A percentile compares a stretch with the other conserved stretches of the same genome.
These are phyloP conservation scores for Gonioctena quinquepunctata DNA, from an alignment of 1,140 invertebrate species.

Conservation along the genomic window DNA sequence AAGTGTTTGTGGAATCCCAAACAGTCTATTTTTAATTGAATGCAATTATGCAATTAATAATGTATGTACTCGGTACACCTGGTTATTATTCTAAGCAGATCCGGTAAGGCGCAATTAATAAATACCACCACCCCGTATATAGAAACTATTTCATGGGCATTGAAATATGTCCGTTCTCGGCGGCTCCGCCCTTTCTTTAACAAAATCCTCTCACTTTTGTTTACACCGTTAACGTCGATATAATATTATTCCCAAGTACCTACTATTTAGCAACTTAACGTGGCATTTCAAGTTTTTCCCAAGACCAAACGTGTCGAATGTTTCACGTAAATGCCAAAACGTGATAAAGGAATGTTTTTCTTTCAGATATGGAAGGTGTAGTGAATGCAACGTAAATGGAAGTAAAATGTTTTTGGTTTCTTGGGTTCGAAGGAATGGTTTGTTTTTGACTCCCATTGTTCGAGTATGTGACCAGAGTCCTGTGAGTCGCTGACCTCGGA, in stretches of 20 bases:
- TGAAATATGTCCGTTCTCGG: background rate
- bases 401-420: background rate
- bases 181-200: background rate
- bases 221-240: background rate
- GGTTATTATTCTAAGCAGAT: background rate
- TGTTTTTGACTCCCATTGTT: too few relatives aligned
- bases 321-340: constrained; percentile 4
- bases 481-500: too few relatives aligned
- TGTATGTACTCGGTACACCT: too few relatives aligned
- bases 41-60: too few relatives aligned
- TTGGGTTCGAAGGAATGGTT: background rate
- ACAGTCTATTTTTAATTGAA: too few relatives aligned
- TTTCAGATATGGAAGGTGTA: too few relatives aligned
- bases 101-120: background rate
- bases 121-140: background rate
- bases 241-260: background rate
- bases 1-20: too few relatives aligned
- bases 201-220: background rate
- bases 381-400: background rate
- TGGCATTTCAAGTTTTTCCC: constrained; percentile 2
- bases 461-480: too few relatives aligned
- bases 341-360: background rate
- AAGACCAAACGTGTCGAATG: background rate
- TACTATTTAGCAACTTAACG: background rate
- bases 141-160: background rate